Evolutionary conservation across 2,113 vertebrate genomes (phyloP).

Genomic region (Hyaena hyaena): DNA sequence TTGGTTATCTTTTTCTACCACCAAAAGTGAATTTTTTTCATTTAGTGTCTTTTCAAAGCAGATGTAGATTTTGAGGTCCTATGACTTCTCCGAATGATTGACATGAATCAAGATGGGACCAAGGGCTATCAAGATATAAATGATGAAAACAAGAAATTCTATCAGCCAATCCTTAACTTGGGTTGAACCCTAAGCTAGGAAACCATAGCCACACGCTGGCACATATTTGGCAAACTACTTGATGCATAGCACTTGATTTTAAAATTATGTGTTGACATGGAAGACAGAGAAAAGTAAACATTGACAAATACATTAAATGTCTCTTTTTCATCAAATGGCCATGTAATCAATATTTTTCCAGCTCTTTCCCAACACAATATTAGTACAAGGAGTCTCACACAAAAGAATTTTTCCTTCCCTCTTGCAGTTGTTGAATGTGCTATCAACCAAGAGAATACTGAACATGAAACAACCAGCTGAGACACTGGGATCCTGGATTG

Average conservation of each 20-base stretch:
- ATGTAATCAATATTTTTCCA: slow-evolving; percentile 13
- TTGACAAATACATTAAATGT: neutral
- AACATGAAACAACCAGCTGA: neutral
- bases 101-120: neutral
- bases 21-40: slow-evolving; percentile 6
- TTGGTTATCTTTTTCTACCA: neutral
- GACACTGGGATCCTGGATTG: neutral
- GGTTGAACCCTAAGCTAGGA: neutral
- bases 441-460: neutral
- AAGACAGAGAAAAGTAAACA: neutral
- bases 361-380: neutral
- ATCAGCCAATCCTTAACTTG: neutral
- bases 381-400: neutral
- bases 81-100: neutral
- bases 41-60: slow-evolving; percentile 21
- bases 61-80: slow-evolving; percentile 1
- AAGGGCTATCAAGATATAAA: neutral
- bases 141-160: neutral
- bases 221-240: neutral
- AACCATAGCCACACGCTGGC: neutral
- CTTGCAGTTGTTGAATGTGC: neutral
- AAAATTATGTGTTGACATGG: neutral
- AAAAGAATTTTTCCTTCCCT: neutral
- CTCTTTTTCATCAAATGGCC: neutral
- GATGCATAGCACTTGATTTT: neutral